Evolutionary conservation across 2,888 invertebrate species (phyloP).

Genomic region (Euplagia quadripunctaria): DNA sequence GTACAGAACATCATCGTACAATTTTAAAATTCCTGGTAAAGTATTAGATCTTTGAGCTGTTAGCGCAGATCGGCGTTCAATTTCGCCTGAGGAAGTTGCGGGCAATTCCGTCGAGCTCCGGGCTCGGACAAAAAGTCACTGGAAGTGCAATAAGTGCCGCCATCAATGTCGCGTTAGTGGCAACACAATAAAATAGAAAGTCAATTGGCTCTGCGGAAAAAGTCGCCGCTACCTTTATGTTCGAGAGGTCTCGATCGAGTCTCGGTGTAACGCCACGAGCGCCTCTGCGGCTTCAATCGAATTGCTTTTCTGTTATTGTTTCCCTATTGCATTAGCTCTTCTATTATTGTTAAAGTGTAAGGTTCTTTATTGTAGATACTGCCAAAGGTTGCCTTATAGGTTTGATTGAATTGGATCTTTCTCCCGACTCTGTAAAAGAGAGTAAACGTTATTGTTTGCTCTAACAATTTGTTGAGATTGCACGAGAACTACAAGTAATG

Average conservation of each 20-base stretch:
- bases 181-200: conserved; percentile 85
- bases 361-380: conserved; percentile 8
- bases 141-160: conserved; percentile 82
- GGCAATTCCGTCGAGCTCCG: conserved; percentile 64
- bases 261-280: conserved; percentile 30
- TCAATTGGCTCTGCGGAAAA: conserved; percentile 70
- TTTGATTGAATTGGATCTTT: conserved; percentile 3
- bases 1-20: conserved; percentile 40
- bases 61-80: conserved; percentile 63
- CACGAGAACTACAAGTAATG: not conserved
- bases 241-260: conserved; percentile 40
- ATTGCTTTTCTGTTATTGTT: conserved; percentile 50
- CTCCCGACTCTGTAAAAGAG: not conserved
- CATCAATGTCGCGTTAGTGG: conserved; percentile 83
- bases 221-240: conserved; percentile 53
- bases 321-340: conserved; percentile 39
- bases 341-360: conserved; percentile 25
- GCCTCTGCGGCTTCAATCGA: conserved; percentile 33
- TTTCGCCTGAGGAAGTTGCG: conserved; percentile 61
- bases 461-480: not conserved
- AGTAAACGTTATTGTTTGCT: not conserved
- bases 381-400: conserved; percentile 3
- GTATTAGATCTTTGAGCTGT: conserved; percentile 52
- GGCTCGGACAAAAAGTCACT: conserved; percentile 72
- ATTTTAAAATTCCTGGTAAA: conserved; percentile 37